A percentile compares a stretch with the other conserved stretches of the same genome.
Evolutionary conservation across 2,113 vertebrate genomes (phyloP).

Genomic region (Pitta sordida): DNA sequence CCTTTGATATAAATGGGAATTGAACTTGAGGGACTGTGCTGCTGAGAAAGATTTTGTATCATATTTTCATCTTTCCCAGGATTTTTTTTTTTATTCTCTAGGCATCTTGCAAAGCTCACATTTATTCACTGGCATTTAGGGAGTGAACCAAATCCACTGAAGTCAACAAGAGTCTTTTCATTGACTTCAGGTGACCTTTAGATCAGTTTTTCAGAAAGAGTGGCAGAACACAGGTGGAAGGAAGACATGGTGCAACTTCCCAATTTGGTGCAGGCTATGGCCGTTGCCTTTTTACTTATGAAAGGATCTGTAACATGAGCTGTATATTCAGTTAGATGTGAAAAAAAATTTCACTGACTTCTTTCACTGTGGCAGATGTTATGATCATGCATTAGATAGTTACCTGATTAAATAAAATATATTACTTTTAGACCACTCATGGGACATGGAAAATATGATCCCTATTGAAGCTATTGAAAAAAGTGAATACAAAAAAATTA

Average conservation of each 20-base stretch:
- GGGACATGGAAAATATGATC: not conserved
- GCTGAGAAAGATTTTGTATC: not conserved
- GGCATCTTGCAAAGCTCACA: not conserved
- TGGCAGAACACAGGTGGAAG: not conserved
- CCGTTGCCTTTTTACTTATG: not conserved
- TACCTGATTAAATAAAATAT: not conserved
- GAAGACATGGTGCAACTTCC: not conserved
- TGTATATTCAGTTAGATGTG: not conserved
- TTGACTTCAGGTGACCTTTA: slow-evolving; percentile 54
- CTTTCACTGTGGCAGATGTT: not conserved
- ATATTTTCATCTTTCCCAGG: not conserved
- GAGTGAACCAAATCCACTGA: not conserved
- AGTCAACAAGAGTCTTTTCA: slow-evolving; percentile 42
- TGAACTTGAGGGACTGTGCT: not conserved
- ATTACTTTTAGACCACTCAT: not conserved
- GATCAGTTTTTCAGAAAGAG: slow-evolving; percentile 1
- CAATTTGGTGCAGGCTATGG: not conserved
- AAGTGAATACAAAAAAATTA: not conserved
- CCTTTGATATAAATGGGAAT: slow-evolving; percentile 8
- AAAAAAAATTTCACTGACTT: not conserved
- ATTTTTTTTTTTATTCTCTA: not conserved
- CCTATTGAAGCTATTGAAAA: not conserved
- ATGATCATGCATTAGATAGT: not conserved
- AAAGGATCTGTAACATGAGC: not conserved
- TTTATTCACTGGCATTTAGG: slow-evolving; percentile 30